Base-by-base conservation (phyloP, 1,140 invertebrate species). In the Aphelenchoides avenae region DNA sequence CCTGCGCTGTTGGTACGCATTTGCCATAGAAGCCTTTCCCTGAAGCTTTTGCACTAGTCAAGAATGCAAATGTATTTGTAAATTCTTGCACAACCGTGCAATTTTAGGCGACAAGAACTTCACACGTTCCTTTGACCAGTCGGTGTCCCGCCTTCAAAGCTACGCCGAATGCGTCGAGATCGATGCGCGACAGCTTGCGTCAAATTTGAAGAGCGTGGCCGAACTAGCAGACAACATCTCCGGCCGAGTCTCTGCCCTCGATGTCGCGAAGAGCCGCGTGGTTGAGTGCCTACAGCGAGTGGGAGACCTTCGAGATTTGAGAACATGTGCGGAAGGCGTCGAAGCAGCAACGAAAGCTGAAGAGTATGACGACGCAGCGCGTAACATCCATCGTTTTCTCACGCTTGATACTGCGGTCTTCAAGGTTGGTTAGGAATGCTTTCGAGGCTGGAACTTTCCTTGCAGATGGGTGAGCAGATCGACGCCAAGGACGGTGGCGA, bases 271-370 rank as follows among this genome's bases (percentile, higher is more conserved):
- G 89, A 89, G 86, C 64, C 83, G 89, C 64, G 94, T 96, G 0
- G 88, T 88, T 15, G 89, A 93, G 68, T 94, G 90, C 77, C 89
- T 97, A 73, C 86, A 89, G 68, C 81, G 91, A 61, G 91, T 98
- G 0, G 89, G 93, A 75, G 94, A 99, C 79, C 83, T 98, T 20
- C 84, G 96, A 54, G 94, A 98, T 79, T 81, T 99, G 20, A 89
- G 94, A 77, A 84, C 91, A 42, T 96, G 92, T 78, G 91, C 89
- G 57, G 87, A 94, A 79, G 92, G 91, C 40, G 92, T 97, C 0
- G 86, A 91, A 57, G 86, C 87, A 40, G 91, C 92, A 9, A 85
- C 97, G 26, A 84, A 85, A 65, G 87, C 89, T 75, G 90, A 94
- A 80, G 81, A 80, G 66, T 83, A 82, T 73, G 83, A 84, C 66